Base-by-base conservation (phyloP, 2,797 vertebrate genomes). In the Pseudomugil tenellus region DNA sequence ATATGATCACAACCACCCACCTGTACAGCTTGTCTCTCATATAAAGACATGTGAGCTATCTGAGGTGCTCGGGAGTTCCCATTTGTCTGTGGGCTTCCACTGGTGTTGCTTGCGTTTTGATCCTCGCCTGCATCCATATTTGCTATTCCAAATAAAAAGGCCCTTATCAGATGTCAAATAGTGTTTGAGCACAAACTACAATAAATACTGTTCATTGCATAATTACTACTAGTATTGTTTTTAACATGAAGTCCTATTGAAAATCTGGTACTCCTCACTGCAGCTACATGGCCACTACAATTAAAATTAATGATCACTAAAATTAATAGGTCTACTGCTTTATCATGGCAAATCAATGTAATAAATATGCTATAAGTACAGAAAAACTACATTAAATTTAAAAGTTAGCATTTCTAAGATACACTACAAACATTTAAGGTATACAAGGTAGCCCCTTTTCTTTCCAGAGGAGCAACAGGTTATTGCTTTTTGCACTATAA, bases 21-120 rank as follows among this genome's bases (percentile, higher is more conserved):
- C 96, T 99, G 98, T 1, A 99, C 98, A 19, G 98, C 98, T 74
- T 99, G 98, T 51, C 98, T 94, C 85, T 99, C 98, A 67, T 99
- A 99, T 1, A 99, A 92, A 70, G 98, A 98, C 98, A 99, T 99
- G 76, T 98, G 96, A 0, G 97, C 95, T 79, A 99, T 99, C 88
- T 98, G 98, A 6, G 94, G 88, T 51, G 96, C 93, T 29, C 97
- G 96, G 74, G 96, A 92, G 88, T 94, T 97, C 78, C 95, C 95
- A 81, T 94, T 94, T 3, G 97, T 94, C 65, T 95, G 89, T 86
- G 96, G 91, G 78, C 90, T 95, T 80, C 96, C 96, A 63, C 94
- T 97, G 83, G 94, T 85, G 76, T 95, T 93, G 86, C 83, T 90
- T 14, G 96, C 94, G 92, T 95, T 99, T 93, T 98, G 97, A 78